phyloP scores from a whole-genome alignment of 2,888 invertebrate species.

The Cotesia congregata region DNA sequence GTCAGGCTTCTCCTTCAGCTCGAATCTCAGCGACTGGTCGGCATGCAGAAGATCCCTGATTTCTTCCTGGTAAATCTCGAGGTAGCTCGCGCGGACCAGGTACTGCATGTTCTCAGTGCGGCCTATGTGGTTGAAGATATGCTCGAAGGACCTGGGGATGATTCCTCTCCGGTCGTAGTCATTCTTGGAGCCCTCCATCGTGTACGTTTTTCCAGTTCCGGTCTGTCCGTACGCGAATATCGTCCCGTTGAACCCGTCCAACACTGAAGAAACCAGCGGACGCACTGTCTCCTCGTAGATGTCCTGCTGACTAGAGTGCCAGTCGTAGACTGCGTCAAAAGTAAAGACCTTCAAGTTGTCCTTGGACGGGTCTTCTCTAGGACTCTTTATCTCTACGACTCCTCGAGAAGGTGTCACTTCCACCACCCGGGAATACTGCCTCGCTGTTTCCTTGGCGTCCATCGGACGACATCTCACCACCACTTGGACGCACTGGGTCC shows the following conservation, averaged over 20 bases:
- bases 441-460: constrained; percentile 85
- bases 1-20: constrained; percentile 82
- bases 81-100: constrained; percentile 94
- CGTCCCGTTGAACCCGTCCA: constrained; percentile 98
- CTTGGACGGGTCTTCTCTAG: constrained; percentile 77
- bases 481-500: constrained; percentile 88
- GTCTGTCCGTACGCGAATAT: constrained; percentile 99
- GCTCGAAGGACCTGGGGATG: constrained; percentile 96
- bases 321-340: constrained; percentile 97
- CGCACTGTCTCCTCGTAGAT: constrained; percentile 97
- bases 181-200: constrained; percentile 80
- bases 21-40: constrained; percentile 80
- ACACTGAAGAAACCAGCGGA: constrained; percentile 93
- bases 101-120: constrained; percentile 94
- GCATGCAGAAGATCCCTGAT: constrained; percentile 79
- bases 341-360: constrained; percentile 94
- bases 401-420: constrained; percentile 89
- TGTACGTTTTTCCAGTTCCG: constrained; percentile 90
- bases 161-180: constrained; percentile 85
- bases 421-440: constrained; percentile 84
- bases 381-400: constrained; percentile 91
- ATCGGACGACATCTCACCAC: constrained; percentile 97
- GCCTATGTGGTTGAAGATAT: constrained; percentile 96
- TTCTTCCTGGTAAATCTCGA: constrained; percentile 97
- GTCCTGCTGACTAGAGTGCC: constrained; percentile 89